Base-by-base conservation (phyloP, 1,140 invertebrate species). In the Eumaeus atala region DNA sequence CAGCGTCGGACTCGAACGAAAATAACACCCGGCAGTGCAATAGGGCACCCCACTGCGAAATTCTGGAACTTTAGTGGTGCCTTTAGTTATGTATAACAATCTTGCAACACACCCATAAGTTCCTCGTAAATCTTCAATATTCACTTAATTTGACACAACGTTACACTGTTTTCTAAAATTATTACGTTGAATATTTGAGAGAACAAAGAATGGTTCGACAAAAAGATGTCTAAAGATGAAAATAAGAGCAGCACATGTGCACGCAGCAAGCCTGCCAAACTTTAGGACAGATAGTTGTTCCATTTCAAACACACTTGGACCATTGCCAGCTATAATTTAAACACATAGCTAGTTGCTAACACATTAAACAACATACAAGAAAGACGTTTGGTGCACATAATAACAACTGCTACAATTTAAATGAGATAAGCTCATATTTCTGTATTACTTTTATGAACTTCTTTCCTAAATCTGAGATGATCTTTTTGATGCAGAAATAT, bases 1-100 rank as follows among this genome's bases (percentile, higher is more conserved):
- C 75, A 77, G 63, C 58, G 59, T 64, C 56, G 58, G 66, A 56
- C 64, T 64, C 62, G 55, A 70, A 65, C 82, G 57, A 76, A 85
- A 85, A 85, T 85, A 85, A 77, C 80, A 77, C 72, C 78, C 82
- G 80, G 78, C 77, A 81, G 78, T 82, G 74, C 72, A 79, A 62
- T 66, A 72, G 76, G 72, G 66, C 67, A 74, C 74, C 72, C 71
- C 70, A 63, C 70, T 77, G 74, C 74, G 65, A 75, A 76, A 79
- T 78, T 70, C 67, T 66, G 56, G 49, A 68, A 66, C 63, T 47
- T 34, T 48, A 56, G 54, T 63, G 21, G 21, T 48, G 3, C 34
- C 35, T 51, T 12, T 33, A 48, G 51, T 52, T 37, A 3, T 12
- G 10, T n/a, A 38, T 18, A n/a, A 0, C 16, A 52, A 9, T 42